These are phyloP conservation scores for Borostomias antarcticus DNA, from an alignment of 2,797 vertebrate species.

Conservation along the genomic window DNA sequence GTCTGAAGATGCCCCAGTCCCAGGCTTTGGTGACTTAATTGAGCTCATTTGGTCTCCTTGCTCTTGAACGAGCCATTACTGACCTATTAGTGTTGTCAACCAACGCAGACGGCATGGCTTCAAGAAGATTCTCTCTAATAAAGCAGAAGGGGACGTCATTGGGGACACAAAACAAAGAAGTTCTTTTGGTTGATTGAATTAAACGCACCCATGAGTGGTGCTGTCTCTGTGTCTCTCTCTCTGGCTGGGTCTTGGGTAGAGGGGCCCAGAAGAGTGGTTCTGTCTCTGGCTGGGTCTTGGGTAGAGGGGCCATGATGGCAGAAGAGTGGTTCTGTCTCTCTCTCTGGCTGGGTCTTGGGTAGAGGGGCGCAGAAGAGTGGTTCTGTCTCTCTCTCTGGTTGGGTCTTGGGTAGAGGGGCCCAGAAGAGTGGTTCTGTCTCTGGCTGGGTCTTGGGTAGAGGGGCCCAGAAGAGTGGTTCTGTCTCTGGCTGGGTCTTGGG, in stretches of 20 bases:
- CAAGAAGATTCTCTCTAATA: slow-evolving; percentile 57
- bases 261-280: not conserved
- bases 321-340: too few species aligned
- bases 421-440: too few species aligned
- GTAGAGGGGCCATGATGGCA: too few species aligned
- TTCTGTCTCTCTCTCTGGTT: too few species aligned
- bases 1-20: slow-evolving; percentile 62
- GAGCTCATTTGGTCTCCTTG: slow-evolving; percentile 62
- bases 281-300: slow-evolving; percentile 33
- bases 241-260: slow-evolving; percentile 41
- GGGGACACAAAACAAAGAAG: slow-evolving; percentile 34
- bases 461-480: too few species aligned
- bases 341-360: too few species aligned
- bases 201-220: slow-evolving; percentile 15
- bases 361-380: too few species aligned
- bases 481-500: too few species aligned
- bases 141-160: slow-evolving; percentile 27
- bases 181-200: slow-evolving; percentile 55
- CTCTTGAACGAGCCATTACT: slow-evolving; percentile 54
- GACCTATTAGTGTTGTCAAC: slow-evolving; percentile 63
- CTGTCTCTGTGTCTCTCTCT: slow-evolving; percentile 33
- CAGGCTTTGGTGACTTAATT: slow-evolving; percentile 59
- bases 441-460: too few species aligned
- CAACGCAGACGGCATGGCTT: slow-evolving; percentile 56
- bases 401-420: too few species aligned